Conservation (phyloP, 2,113 vertebrate genomes). For the Clarias macrocephalus region DNA sequence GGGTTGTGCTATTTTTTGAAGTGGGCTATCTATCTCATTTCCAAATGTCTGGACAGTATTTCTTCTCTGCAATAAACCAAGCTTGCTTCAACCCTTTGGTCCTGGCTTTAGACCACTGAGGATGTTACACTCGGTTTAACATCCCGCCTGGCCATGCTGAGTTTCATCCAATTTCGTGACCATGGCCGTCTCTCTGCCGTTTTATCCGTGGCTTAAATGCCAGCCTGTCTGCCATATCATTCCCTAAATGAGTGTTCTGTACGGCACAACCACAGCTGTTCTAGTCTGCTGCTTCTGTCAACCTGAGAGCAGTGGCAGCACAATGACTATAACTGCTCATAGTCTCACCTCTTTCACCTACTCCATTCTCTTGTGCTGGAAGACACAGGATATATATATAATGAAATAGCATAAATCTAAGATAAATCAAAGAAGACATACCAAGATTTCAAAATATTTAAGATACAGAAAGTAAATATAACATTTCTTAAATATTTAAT, state of each 20-base stretch:
- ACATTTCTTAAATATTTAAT: background rate
- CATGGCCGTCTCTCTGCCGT: slow-evolving; percentile 38
- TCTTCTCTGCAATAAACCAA: background rate
- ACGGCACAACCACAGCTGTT: slow-evolving; percentile 41
- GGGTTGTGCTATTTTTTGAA: slow-evolving; percentile 2
- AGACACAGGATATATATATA: background rate
- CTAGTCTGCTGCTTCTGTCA: slow-evolving; percentile 43
- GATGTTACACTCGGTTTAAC: slow-evolving; percentile 53
- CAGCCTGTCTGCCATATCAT: slow-evolving; percentile 49
- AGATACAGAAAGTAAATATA: background rate
- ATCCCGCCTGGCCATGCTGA: slow-evolving; percentile 24
- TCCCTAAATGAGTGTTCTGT: slow-evolving; percentile 50
- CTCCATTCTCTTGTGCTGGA: slow-evolving; percentile 22
- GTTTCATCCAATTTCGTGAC: slow-evolving; percentile 52
- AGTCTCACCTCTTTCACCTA: slow-evolving; percentile 16
- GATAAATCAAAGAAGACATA: no score
- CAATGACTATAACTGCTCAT: slow-evolving; percentile 47
- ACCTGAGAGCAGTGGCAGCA: slow-evolving; percentile 43
- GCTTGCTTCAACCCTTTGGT: slow-evolving; percentile 25
- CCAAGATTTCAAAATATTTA: background rate
- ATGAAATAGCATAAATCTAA: background rate
- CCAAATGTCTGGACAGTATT: background rate
- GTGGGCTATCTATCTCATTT: background rate
- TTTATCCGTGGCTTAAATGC: slow-evolving; percentile 51
- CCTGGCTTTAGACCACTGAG: slow-evolving; percentile 22